Evolutionary conservation across 1,140 invertebrate species (phyloP), one percentile per base, ranked within the genome.

Genomic region (Rhyzopertha dominica): DNA sequence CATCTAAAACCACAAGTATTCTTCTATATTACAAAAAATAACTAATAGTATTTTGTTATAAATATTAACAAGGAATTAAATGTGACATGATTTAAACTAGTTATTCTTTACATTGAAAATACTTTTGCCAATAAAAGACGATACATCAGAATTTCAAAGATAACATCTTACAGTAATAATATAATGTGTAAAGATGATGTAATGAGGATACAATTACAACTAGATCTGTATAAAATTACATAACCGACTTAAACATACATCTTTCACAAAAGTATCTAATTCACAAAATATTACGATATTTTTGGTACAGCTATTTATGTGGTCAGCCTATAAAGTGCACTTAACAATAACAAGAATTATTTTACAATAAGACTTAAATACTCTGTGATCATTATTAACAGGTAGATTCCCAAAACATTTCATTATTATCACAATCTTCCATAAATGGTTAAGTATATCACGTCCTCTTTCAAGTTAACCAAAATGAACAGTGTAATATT

Each of bases 301-400:
- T 58, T 58, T 58, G 56, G 56, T 58, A 54, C 47, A 49, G 19
- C 45, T 26, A 36, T 44, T 37, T 42, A 41, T 47, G 37, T 40
- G 43, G 41, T 54, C 55, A 52, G 41, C 34, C 55, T 54, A 58
- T 38, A 46, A 59, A 59, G 56, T 59, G 56, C 56, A 59, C 56
- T 59, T 59, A 56, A 58, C 12, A 48, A 38, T 41, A 37, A 39
- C 30, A 47, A 43, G n/a, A n/a, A n/a, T n/a, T n/a, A n/a, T n/a
- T n/a, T n/a, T n/a, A n/a, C n/a, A n/a, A n/a, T n/a, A n/a, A n/a
- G n/a, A n/a, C n/a, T n/a, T n/a, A n/a, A n/a, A n/a, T n/a, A n/a
- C n/a, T n/a, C n/a, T n/a, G n/a, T n/a, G n/a, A n/a, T n/a, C n/a
- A n/a, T n/a, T n/a, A n/a, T n/a, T n/a, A n/a, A n/a, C n/a, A n/a